phyloP scores from a whole-genome alignment of 2,113 vertebrate species.

The Cyanistes caeruleus region DNA sequence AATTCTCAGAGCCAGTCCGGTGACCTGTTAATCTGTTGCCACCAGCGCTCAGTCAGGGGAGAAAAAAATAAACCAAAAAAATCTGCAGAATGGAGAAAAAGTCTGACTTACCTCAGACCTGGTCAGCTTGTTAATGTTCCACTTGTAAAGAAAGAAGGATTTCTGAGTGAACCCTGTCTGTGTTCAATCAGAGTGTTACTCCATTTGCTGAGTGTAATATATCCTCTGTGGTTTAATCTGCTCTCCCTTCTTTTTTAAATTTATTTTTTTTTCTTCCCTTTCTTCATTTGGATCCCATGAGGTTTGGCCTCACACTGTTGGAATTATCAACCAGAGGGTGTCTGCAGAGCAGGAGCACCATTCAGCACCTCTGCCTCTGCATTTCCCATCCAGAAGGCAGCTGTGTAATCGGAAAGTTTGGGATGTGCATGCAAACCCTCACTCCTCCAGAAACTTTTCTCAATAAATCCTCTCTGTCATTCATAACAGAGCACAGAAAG shows the following conservation, averaged over 20 bases:
- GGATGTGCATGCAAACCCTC: background rate
- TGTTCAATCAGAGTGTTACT: background rate
- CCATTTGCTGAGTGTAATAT: background rate
- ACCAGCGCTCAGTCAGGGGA: background rate
- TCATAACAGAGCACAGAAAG: background rate
- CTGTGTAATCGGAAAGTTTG: background rate
- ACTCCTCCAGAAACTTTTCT: background rate
- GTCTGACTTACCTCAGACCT: background rate
- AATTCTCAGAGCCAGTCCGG: slow-evolving; percentile 22
- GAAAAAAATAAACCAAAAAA: background rate
- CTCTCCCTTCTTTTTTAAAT: background rate
- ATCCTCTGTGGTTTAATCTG: background rate
- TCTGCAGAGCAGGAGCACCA: background rate
- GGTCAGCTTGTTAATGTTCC: background rate
- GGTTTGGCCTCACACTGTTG: background rate
- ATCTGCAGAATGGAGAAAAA: background rate
- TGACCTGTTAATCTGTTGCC: slow-evolving; percentile 48
- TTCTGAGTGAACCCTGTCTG: background rate
- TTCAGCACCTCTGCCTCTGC: background rate
- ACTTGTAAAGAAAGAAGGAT: background rate
- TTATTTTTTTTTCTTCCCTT: background rate
- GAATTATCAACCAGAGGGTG: background rate
- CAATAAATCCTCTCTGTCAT: background rate
- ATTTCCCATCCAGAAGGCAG: background rate
- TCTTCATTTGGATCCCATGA: background rate